These are phyloP conservation scores for Zophobas morio DNA, from an alignment of 1,140 invertebrate species.

Conservation along the genomic window DNA sequence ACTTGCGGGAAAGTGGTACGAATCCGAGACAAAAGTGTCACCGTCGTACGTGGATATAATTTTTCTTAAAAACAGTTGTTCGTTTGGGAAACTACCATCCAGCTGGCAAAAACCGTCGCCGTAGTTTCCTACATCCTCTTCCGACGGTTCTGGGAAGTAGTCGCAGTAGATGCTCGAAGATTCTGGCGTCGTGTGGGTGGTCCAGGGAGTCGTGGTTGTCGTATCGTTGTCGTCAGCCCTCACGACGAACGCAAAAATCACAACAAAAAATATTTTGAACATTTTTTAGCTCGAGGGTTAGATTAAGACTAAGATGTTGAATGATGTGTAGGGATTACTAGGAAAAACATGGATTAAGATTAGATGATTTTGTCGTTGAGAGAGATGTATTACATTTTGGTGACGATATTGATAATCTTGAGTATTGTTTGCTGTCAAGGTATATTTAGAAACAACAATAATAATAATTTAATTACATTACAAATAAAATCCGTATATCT, in stretches of 20 bases:
- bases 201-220: background rate
- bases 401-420: too few relatives aligned
- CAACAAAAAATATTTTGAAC: too few relatives aligned
- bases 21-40: background rate
- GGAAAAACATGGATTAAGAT: too few relatives aligned
- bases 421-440: too few relatives aligned
- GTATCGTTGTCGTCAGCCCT: background rate
- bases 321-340: too few relatives aligned
- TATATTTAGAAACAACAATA: too few relatives aligned
- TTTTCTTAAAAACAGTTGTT: background rate
- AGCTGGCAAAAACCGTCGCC: background rate
- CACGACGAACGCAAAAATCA: too few relatives aligned
- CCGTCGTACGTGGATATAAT: background rate
- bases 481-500: background rate
- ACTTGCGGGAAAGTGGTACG: background rate
- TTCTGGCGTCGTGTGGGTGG: background rate
- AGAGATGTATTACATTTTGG: too few relatives aligned
- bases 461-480: background rate
- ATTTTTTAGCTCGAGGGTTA: too few relatives aligned
- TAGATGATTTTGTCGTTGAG: too few relatives aligned
- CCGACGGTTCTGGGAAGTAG: background rate
- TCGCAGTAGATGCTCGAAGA: background rate
- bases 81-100: background rate
- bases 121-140: conserved; percentile 3
- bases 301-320: too few relatives aligned